A percentile compares a stretch with the other conserved stretches of the same genome.
phyloP scores from a whole-genome alignment of 92 coral and sea anemone genomes.

The Paramuricea clavata region DNA sequence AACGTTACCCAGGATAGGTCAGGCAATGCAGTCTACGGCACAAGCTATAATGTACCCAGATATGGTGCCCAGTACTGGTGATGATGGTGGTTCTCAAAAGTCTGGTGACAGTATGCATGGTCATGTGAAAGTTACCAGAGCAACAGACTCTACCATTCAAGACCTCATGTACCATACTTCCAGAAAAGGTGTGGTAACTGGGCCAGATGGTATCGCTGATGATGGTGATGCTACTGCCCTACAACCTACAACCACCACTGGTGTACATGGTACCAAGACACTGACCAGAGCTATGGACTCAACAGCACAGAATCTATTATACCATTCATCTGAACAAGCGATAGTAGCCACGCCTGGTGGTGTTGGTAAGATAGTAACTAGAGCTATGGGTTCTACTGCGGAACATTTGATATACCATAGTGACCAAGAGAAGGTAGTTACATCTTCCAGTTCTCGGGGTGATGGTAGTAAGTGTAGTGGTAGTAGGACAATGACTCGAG shows the following conservation, averaged over 20 bases:
- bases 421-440: neutral
- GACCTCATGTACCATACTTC: neutral
- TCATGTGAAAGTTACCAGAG: neutral
- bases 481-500: neutral
- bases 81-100: neutral
- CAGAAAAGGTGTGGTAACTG: neutral
- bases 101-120: conserved; percentile 17
- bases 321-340: neutral
- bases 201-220: neutral
- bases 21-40: conserved; percentile 22
- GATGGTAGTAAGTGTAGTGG: neutral
- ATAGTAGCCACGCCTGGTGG: neutral
- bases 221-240: neutral
- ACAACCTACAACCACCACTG: neutral
- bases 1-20: neutral
- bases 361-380: neutral
- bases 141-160: conserved; percentile 40
- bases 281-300: neutral
- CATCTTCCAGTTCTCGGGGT: neutral
- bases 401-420: neutral
- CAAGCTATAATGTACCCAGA: conserved; percentile 24
- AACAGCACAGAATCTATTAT: neutral
- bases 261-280: neutral
- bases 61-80: neutral
- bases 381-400: neutral